Base-by-base conservation (phyloP, 2,113 vertebrate species). In the Salvelinus fontinalis region DNA sequence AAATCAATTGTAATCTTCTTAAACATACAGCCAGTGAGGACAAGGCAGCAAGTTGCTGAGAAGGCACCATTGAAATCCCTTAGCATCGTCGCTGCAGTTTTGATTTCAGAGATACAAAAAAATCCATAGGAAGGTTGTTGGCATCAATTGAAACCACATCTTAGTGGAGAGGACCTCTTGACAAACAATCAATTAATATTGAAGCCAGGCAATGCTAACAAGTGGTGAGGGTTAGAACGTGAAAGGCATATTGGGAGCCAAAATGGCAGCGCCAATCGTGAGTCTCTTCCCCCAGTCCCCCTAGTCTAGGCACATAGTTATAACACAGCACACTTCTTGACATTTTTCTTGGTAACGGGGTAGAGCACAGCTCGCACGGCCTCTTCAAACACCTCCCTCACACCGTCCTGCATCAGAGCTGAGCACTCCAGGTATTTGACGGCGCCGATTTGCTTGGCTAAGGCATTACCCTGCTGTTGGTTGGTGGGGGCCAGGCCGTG, bases 341-440 rank as follows among this genome's bases (percentile, higher is more conserved):
- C 78, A 81, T 91, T 93, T 86, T 94, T 95, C 92, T 95, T 95
- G 74, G 91, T 89, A 71, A 93, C 88, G 62, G 94, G 93, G 78
- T 95, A 93, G 60, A 95, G 91, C 83, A 95, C 93, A 8, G 94
- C 94, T 18, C 91, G 86, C 68, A 95, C 90, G 5, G 94, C 94
- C 82, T 95, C 94, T 1, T 84, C 91, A 83, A 95, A 95, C 76
- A 95, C 93, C 73, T 95, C 92, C 22, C 88, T 81, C 27, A 95
- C 92, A 2, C 94, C 93, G 72, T 95, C 94, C 79, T 95, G 93
- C 83, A 92, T 89, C 85, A 95, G 81, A 0, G 93, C 94, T 0
- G 93, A 95, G 88, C 94, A 95, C 83, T 95, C 93, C 84, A 95
- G 88, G 82, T 95, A 95, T 81, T 93, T 95, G 57, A 95, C 94